These are phyloP conservation scores for Schizotus pectinicornis DNA, from an alignment of 2,888 invertebrate genomes.

Conservation along the genomic window DNA sequence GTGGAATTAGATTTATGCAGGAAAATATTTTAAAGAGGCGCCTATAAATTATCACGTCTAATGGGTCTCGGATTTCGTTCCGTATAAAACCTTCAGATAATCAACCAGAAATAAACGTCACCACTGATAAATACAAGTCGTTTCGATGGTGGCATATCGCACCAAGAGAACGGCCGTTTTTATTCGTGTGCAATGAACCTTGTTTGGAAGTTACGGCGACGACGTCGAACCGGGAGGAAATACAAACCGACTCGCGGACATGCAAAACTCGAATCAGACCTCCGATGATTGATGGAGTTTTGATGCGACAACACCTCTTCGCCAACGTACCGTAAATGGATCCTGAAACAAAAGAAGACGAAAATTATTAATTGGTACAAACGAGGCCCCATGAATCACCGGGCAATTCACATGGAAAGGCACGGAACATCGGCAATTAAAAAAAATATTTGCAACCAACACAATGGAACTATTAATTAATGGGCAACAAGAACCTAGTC, in stretches of 20 bases:
- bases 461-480: background rate
- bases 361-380: slow-evolving; percentile 1
- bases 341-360: slow-evolving; percentile 66
- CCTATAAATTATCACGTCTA: slow-evolving; percentile 20
- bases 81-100: slow-evolving; percentile 19
- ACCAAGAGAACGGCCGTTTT: background rate
- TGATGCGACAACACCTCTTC: slow-evolving; percentile 26
- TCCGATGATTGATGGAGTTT: slow-evolving; percentile 31
- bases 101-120: slow-evolving; percentile 15
- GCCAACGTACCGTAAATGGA: slow-evolving; percentile 66
- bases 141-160: background rate
- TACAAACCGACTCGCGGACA: slow-evolving; percentile 19
- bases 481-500: background rate
- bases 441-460: background rate
- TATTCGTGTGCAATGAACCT: background rate
- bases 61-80: background rate
- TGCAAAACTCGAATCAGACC: slow-evolving; percentile 25
- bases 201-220: too few relatives aligned
- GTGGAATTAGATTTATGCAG: slow-evolving; percentile 16
- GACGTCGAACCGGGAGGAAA: background rate
- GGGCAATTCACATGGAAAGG: background rate
- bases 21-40: slow-evolving; percentile 16
- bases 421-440: background rate
- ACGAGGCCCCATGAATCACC: too few relatives aligned
- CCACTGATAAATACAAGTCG: slow-evolving; percentile 7